Conservation (phyloP, 2,888 invertebrate genomes). For the Drosophila suboccidentalis region DNA sequence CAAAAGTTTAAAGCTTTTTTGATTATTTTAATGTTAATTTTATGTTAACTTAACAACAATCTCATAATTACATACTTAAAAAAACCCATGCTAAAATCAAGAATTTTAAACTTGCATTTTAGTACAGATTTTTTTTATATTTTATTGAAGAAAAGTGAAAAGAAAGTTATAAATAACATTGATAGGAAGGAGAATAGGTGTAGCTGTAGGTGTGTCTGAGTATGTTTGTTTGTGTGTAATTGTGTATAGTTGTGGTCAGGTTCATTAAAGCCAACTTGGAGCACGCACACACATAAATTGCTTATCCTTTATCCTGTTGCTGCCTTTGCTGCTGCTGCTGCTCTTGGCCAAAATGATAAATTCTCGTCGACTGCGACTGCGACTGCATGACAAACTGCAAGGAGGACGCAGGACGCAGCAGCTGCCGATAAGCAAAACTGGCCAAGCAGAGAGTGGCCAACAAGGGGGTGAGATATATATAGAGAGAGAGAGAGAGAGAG, state of each 20-base stretch:
- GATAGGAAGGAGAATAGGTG: too few species aligned
- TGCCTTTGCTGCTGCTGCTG: slow-evolving; percentile 21
- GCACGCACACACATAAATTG: slow-evolving; percentile 72
- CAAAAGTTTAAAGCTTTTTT: too few species aligned
- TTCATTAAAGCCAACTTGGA: slow-evolving; percentile 71
- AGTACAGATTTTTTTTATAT: too few species aligned
- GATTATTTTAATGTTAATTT: too few species aligned
- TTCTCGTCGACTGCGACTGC: slow-evolving; percentile 68
- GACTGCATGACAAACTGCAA: slow-evolving; percentile 81
- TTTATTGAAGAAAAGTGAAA: too few species aligned
- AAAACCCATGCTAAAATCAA: too few species aligned
- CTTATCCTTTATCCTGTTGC: slow-evolving; percentile 79
- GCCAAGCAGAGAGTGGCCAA: slow-evolving; percentile 21
- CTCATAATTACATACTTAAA: too few species aligned
- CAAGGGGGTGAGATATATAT: too few species aligned
- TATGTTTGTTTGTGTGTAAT: slow-evolving; percentile 1
- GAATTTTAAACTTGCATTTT: too few species aligned
- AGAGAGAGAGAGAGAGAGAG: not conserved
- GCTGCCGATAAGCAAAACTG: slow-evolving; percentile 71
- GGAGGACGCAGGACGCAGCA: slow-evolving; percentile 74
- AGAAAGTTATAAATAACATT: too few species aligned
- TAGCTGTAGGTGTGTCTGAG: slow-evolving; percentile 4
- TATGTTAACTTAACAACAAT: too few species aligned
- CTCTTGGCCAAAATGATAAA: slow-evolving; percentile 80
- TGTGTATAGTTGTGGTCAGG: slow-evolving; percentile 39